phyloP scores from a whole-genome alignment of 2,113 vertebrate species.

The Oxygymnocypris stewartii region DNA sequence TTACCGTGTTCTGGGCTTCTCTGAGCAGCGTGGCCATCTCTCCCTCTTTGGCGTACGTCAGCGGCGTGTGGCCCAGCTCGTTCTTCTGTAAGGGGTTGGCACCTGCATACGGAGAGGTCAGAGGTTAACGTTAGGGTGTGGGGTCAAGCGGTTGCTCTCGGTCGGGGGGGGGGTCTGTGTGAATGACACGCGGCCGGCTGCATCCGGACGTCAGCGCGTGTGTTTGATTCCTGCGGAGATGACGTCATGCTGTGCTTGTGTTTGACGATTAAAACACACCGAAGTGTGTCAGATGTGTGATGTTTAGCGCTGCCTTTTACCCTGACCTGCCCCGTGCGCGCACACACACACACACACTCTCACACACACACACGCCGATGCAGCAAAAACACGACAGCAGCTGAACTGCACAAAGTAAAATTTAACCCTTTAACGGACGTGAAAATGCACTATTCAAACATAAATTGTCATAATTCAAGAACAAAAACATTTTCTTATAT shows the following conservation, averaged over 20 bases:
- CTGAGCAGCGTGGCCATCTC: conserved; percentile 82
- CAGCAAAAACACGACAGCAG: not conserved
- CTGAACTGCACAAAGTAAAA: not conserved
- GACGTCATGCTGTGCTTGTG: conserved; percentile 29
- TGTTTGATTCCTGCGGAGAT: not conserved
- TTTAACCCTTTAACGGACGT: no score
- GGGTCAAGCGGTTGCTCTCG: conserved; percentile 29
- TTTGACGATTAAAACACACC: not conserved
- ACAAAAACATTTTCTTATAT: no score
- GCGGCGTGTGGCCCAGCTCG: conserved; percentile 85
- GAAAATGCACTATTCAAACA: no score
- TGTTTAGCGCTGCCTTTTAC: conserved; percentile 66
- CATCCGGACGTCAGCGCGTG: conserved; percentile 27
- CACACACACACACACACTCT: conserved; percentile 10
- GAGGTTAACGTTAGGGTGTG: conserved; percentile 55
- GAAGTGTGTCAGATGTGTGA: not conserved
- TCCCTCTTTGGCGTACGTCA: conserved; percentile 89
- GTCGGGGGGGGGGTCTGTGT: conserved; percentile 29
- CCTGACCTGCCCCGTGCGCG: conserved; percentile 55
- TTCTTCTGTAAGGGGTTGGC: conserved; percentile 90
- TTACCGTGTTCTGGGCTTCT: conserved; percentile 84
- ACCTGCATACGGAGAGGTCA: conserved; percentile 78
- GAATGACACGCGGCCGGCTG: conserved; percentile 16
- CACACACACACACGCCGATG: conserved; percentile 21
- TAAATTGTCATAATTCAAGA: no score